Evolutionary conservation across 2,888 invertebrate genomes (phyloP).

Genomic region (Trissolcus brochymenae): DNA sequence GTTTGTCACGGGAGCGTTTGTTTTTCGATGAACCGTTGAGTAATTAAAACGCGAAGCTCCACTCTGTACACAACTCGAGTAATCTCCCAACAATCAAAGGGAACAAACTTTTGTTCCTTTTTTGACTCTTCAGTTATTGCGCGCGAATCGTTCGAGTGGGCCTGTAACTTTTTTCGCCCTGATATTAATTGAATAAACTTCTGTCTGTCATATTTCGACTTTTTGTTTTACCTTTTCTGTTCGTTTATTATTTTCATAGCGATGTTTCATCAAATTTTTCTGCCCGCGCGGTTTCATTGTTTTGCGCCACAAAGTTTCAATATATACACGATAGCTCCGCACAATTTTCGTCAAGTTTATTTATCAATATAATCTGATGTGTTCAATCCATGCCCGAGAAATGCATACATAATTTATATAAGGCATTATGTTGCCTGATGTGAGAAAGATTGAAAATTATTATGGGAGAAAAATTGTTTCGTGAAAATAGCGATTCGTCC

Average conservation of each 20-base stretch:
- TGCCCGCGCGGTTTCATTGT: no score
- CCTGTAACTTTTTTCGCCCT: background rate
- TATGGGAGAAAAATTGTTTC: conserved; percentile 34
- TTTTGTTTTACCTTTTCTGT: background rate
- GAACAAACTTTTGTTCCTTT: background rate
- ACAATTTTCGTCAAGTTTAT: background rate
- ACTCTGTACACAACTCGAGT: conserved; percentile 4
- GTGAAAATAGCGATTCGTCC: conserved; percentile 36
- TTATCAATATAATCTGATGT: conserved; percentile 31
- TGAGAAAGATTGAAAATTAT: conserved; percentile 37
- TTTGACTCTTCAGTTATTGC: background rate
- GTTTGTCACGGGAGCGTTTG: background rate
- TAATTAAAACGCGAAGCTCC: conserved; percentile 4
- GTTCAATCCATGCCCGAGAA: conserved; percentile 9
- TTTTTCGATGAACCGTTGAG: conserved; percentile 7
- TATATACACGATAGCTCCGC: background rate
- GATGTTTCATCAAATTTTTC: background rate
- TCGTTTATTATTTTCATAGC: background rate
- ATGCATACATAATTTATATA: conserved; percentile 32
- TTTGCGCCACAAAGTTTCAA: no score
- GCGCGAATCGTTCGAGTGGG: background rate
- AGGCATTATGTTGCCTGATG: conserved; percentile 23
- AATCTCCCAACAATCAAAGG: conserved; percentile 7
- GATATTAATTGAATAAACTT: conserved; percentile 1
- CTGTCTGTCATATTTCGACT: background rate